A percentile compares a stretch with the other conserved stretches of the same genome.
Evolutionary conservation across 1,140 invertebrate species (phyloP).

Genomic region (Cotesia vestalis): DNA sequence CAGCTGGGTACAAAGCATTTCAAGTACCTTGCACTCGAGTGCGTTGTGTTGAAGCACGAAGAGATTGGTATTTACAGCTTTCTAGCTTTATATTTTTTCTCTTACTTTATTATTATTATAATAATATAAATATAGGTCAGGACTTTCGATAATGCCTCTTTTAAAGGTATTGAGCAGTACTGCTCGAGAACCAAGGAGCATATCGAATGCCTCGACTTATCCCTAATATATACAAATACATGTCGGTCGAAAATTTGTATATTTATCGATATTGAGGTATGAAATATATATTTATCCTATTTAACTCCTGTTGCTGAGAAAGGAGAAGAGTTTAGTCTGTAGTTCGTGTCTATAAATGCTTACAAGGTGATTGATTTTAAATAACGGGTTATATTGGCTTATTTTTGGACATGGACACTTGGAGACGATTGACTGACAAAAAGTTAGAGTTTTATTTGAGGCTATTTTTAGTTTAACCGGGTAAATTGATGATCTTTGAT

Average conservation of each 20-base stretch:
- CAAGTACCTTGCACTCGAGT: conserved; percentile 55
- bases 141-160: conserved; percentile 26
- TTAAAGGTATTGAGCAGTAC: background rate
- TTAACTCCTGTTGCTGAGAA: no score
- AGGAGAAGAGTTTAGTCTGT: no score
- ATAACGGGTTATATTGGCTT: no score
- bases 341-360: no score
- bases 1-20: conserved; percentile 63
- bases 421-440: no score
- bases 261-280: background rate
- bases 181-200: background rate
- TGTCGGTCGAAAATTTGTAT: background rate
- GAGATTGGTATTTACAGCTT: conserved; percentile 52
- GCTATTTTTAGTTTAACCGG: no score
- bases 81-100: conserved; percentile 21
- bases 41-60: conserved; percentile 54
- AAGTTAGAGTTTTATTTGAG: no score
- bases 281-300: background rate
- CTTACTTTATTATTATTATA: background rate
- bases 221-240: conserved; percentile 3
- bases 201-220: conserved; percentile 3
- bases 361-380: no score
- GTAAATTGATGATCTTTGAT: no score
- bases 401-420: no score
- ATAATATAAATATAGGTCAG: conserved; percentile 1